These are phyloP conservation scores for Trialeurodes vaporariorum DNA, from an alignment of 1,140 invertebrate genomes.

Conservation along the genomic window DNA sequence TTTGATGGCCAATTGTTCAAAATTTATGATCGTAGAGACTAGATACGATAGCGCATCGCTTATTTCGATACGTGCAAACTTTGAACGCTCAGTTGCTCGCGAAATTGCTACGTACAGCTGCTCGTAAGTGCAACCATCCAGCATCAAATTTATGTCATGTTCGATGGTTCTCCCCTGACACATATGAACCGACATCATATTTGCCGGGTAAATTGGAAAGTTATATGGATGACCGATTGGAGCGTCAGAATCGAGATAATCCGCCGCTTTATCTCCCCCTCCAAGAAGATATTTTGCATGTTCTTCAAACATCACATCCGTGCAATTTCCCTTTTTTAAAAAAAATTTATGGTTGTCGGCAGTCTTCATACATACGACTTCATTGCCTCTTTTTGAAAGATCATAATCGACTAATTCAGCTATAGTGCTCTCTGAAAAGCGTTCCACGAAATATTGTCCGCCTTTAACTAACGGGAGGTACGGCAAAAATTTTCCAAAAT, in stretches of 20 bases:
- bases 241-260: background rate
- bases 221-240: background rate
- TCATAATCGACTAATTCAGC: background rate
- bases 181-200: background rate
- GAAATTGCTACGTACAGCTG: background rate
- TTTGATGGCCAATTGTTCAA: background rate
- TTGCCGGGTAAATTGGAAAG: background rate
- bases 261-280: background rate
- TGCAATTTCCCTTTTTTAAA: background rate
- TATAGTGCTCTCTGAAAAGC: background rate
- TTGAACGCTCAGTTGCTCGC: background rate
- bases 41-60: background rate
- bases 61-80: background rate
- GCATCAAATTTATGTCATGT: background rate
- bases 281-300: background rate
- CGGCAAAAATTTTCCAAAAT: background rate
- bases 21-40: background rate
- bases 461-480: background rate
- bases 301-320: background rate
- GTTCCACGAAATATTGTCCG: background rate
- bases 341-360: background rate
- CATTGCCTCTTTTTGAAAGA: background rate
- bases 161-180: background rate
- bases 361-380: background rate
- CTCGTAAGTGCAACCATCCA: background rate